phyloP scores from a whole-genome alignment of 1,140 invertebrate species.

The Pogonus chalceus region DNA sequence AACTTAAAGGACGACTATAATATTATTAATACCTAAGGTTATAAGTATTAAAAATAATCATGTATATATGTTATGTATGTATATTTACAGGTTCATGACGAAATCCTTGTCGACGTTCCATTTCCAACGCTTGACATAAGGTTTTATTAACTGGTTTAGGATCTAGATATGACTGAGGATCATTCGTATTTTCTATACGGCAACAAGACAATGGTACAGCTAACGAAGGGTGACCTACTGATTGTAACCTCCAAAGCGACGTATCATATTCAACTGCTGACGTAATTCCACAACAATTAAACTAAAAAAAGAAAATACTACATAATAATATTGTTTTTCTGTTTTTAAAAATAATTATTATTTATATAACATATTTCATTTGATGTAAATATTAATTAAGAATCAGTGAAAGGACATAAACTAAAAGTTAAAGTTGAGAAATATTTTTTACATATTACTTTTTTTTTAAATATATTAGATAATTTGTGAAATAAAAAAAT shows the following conservation, averaged over 20 bases:
- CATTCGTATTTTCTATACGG: slow-evolving; percentile 48
- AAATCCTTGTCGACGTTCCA: slow-evolving; percentile 46
- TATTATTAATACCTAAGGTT: no score
- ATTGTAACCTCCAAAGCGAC: slow-evolving; percentile 67
- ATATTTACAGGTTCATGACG: slow-evolving; percentile 47
- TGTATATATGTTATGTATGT: slow-evolving; percentile 13
- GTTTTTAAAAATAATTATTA: no score
- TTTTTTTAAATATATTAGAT: no score
- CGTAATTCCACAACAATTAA: slow-evolving; percentile 74
- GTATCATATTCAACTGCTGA: slow-evolving; percentile 71
- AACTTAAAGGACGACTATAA: no score
- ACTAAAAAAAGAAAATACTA: slow-evolving; percentile 44
- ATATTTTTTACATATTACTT: no score
- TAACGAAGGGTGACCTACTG: slow-evolving; percentile 56
- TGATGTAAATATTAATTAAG: no score
- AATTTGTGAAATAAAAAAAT: no score
- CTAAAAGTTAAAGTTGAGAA: no score
- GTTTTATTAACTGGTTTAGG: slow-evolving; percentile 61
- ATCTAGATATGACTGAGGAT: slow-evolving; percentile 56
- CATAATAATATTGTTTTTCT: no score
- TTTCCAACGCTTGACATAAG: slow-evolving; percentile 57
- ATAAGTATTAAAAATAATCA: neutral
- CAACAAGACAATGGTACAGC: slow-evolving; percentile 72
- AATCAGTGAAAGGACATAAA: no score
- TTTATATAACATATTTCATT: no score